phyloP scores from a whole-genome alignment of 1,140 invertebrate species.

The Oedothorax gibbosus region DNA sequence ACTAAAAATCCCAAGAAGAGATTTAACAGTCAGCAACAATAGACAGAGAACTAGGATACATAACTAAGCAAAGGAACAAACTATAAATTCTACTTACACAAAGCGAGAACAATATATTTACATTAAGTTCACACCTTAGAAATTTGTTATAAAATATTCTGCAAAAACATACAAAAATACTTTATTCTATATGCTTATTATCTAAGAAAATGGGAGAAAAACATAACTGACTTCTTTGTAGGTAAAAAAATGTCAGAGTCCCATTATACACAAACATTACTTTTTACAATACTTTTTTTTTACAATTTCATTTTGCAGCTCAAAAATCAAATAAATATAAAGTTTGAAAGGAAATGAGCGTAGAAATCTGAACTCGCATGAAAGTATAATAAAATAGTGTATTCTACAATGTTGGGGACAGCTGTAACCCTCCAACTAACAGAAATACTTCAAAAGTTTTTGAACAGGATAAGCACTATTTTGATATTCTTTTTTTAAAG shows the following conservation, averaged over 20 bases:
- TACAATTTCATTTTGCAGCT: neutral
- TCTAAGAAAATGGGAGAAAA: conserved; percentile 15
- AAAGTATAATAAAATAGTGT: too few relatives aligned
- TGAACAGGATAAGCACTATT: neutral
- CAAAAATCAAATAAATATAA: conserved; percentile 36
- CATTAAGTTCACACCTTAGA: conserved; percentile 43
- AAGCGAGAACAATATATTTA: conserved; percentile 40
- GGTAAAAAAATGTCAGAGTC: conserved; percentile 10
- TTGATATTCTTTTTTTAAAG: conserved; percentile 14
- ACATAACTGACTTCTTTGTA: conserved; percentile 22
- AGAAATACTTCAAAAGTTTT: too few relatives aligned
- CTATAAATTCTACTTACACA: conserved; percentile 4
- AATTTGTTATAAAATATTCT: conserved; percentile 52
- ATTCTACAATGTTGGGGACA: too few relatives aligned
- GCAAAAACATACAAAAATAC: conserved; percentile 57
- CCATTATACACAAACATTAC: too few relatives aligned
- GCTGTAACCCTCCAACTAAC: too few relatives aligned
- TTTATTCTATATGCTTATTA: conserved; percentile 42
- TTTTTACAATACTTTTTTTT: too few relatives aligned
- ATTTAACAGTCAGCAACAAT: too few relatives aligned
- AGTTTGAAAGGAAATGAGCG: conserved; percentile 35
- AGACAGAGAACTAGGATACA: too few relatives aligned
- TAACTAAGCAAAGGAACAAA: neutral
- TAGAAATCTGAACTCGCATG: too few relatives aligned
- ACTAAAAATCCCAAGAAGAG: too few relatives aligned